Evolutionary conservation across 2,113 vertebrate species (phyloP).

Genomic region (Cyphomyrus discorhynchus): DNA sequence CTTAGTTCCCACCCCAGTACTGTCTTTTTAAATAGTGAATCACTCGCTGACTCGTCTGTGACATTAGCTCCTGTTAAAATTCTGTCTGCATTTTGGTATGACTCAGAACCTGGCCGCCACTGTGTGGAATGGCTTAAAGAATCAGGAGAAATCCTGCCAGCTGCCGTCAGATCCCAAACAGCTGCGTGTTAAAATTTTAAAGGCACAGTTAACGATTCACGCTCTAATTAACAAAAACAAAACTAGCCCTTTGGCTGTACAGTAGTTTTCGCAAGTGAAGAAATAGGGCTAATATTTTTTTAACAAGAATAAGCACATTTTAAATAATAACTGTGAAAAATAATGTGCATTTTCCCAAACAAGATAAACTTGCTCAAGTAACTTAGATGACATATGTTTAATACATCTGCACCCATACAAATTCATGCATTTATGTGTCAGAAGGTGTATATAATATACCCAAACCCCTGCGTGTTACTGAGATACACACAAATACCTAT

Average conservation of each 20-base stretch:
- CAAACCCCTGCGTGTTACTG: not conserved
- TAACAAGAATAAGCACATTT: not conserved
- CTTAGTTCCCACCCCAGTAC: not conserved
- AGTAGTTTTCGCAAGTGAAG: slow-evolving; percentile 5
- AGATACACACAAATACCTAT: not conserved
- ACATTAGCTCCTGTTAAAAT: not conserved
- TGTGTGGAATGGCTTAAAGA: not conserved
- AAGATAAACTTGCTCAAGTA: not conserved
- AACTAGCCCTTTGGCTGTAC: not conserved
- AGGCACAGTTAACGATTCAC: not conserved
- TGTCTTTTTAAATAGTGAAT: not conserved
- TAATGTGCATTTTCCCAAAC: not conserved
- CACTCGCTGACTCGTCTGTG: not conserved
- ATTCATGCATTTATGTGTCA: not conserved
- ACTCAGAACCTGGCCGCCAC: not conserved
- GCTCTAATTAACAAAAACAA: slow-evolving; percentile 8
- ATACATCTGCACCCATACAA: not conserved
- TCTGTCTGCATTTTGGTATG: not conserved
- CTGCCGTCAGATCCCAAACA: not conserved
- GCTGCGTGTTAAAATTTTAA: not conserved
- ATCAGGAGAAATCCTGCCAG: not conserved
- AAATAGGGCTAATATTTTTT: not conserved
- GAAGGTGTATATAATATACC: not conserved
- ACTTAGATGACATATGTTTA: not conserved
- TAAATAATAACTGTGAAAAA: not conserved